Conservation (phyloP, 2,797 vertebrate genomes). For the Miichthys miiuy region DNA sequence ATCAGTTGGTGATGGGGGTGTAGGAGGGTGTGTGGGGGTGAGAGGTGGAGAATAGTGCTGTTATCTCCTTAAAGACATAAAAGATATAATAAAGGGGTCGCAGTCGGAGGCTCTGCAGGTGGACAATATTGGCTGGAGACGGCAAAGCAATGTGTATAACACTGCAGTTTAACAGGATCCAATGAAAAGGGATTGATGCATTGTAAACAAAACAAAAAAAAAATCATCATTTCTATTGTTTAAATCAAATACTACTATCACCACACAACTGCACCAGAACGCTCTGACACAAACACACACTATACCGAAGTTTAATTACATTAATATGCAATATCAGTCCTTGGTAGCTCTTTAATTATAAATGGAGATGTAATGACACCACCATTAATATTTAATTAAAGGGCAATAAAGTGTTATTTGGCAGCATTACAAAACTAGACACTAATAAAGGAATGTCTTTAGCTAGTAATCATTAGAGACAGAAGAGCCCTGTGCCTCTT, state of each 20-base stretch:
- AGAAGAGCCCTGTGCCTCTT: constrained; percentile 69
- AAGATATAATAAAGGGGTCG: constrained; percentile 17
- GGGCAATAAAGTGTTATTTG: constrained; percentile 91
- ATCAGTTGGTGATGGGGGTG: constrained; percentile 39
- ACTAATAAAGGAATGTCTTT: constrained; percentile 86
- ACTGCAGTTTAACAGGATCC: constrained; percentile 8
- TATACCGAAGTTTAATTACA: constrained; percentile 86
- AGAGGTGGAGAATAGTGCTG: background rate
- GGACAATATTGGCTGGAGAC: background rate
- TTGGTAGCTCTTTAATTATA: constrained; percentile 87
- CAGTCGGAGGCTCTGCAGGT: constrained; percentile 11
- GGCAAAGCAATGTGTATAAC: constrained; percentile 10
- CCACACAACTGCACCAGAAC: constrained; percentile 18
- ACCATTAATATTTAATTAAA: constrained; percentile 90
- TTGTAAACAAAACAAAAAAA: constrained; percentile 32
- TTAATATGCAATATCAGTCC: constrained; percentile 88
- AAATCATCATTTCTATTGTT: constrained; percentile 17
- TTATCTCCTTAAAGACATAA: constrained; percentile 23
- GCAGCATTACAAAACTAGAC: constrained; percentile 88
- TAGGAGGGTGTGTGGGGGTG: constrained; percentile 4
- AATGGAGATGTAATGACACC: constrained; percentile 88
- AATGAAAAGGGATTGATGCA: constrained; percentile 6
- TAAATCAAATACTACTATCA: constrained; percentile 20
- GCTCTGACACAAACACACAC: constrained; percentile 28
- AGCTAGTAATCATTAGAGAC: constrained; percentile 76